A percentile compares a stretch with the other conserved stretches of the same genome.
phyloP scores from a whole-genome alignment of 2,797 vertebrate species.

The Anniella stebbinsi region DNA sequence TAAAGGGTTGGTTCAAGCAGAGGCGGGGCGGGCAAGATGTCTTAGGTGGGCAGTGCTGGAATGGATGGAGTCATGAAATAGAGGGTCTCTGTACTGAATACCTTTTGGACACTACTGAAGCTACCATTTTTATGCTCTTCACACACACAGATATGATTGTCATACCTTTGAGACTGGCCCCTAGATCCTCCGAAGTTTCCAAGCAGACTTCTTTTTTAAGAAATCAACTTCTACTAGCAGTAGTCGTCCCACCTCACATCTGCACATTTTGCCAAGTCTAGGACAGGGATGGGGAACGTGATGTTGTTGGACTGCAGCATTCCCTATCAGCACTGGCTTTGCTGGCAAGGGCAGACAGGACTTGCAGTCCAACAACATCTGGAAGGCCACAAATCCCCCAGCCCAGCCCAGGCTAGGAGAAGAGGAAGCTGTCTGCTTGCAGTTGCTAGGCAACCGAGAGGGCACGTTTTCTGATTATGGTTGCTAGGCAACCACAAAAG shows the following conservation, averaged over 20 bases:
- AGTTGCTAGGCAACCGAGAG: slow-evolving; percentile 5
- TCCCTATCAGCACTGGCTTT: too few relatives aligned
- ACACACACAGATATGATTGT: background rate
- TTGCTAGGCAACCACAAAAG: background rate
- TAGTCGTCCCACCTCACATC: background rate
- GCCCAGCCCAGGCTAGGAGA: too few relatives aligned
- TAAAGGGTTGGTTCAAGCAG: too few relatives aligned
- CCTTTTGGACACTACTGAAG: background rate
- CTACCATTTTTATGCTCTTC: background rate
- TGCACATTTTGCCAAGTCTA: background rate
- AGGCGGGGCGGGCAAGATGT: background rate
- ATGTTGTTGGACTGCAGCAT: too few relatives aligned
- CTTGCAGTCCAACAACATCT: too few relatives aligned
- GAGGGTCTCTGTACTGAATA: background rate
- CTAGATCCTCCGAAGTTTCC: background rate
- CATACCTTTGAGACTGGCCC: background rate
- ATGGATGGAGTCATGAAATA: background rate
- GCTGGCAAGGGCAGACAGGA: too few relatives aligned
- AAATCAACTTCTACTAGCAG: background rate
- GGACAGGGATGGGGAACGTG: too few relatives aligned
- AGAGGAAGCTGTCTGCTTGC: background rate
- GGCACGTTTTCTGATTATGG: background rate
- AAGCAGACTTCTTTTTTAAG: background rate
- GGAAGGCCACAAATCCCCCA: too few relatives aligned
- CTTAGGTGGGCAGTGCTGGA: background rate